Conservation (phyloP, 2,888 invertebrate genomes). For the Chrysolina oricalcia region DNA sequence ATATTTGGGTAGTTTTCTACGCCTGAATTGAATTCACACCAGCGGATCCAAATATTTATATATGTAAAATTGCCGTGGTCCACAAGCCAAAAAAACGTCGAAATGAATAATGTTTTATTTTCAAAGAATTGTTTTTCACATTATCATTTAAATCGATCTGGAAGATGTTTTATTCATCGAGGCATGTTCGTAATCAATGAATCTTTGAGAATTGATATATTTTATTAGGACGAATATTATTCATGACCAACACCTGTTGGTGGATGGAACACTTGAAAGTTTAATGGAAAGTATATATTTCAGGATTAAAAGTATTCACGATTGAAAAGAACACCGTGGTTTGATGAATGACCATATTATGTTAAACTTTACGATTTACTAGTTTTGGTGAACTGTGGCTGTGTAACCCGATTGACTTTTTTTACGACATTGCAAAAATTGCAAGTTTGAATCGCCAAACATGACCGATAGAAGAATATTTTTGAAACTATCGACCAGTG, state of each 20-base stretch:
- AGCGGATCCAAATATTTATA: too few species aligned
- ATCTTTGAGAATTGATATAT: conserved; percentile 4
- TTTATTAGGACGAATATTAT: not conserved
- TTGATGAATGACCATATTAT: not conserved
- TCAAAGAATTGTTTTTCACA: not conserved
- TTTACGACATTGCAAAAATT: not conserved
- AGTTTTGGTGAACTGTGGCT: not conserved
- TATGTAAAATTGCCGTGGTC: too few species aligned
- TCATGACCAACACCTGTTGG: not conserved
- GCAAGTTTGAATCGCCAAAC: too few species aligned
- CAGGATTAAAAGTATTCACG: not conserved
- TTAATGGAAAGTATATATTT: not conserved
- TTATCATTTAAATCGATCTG: not conserved
- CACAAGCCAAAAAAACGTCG: not conserved
- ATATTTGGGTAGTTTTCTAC: too few species aligned
- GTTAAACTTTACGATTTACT: not conserved
- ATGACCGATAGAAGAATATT: too few species aligned
- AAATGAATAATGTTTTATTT: not conserved
- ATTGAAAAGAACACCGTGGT: not conserved
- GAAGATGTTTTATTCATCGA: not conserved
- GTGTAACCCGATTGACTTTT: not conserved
- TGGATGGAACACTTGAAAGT: not conserved
- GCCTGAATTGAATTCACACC: too few species aligned
- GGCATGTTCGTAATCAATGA: not conserved
- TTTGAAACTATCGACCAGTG: too few species aligned